These are phyloP conservation scores for Rallus limicola DNA, from an alignment of 2,113 vertebrate species.

Conservation along the genomic window DNA sequence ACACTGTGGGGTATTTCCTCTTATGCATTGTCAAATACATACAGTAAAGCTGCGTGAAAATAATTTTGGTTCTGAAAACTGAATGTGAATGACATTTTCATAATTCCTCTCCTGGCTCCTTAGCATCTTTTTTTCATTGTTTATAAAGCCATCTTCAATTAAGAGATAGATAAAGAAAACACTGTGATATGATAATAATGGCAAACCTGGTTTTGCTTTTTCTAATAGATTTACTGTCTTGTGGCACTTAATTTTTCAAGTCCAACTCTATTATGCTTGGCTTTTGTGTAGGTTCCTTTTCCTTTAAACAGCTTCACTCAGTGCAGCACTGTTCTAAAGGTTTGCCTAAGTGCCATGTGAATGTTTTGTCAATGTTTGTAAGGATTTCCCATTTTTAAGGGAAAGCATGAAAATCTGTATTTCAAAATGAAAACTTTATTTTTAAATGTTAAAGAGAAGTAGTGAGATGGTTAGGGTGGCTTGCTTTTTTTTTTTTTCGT, in stretches of 20 bases:
- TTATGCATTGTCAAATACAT: background rate
- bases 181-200: rapidly evolving
- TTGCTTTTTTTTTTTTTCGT: background rate
- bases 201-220: background rate
- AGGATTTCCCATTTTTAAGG: background rate
- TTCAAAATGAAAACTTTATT: background rate
- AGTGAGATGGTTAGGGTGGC: background rate
- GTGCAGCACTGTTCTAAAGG: background rate
- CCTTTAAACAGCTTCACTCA: background rate
- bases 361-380: background rate
- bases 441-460: background rate
- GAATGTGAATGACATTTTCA: background rate
- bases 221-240: background rate
- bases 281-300: background rate
- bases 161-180: background rate
- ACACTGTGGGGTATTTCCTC: background rate
- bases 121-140: background rate
- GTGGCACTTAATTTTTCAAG: background rate
- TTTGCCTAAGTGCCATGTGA: background rate
- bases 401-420: background rate
- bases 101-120: background rate
- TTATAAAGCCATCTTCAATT: background rate
- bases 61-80: background rate
- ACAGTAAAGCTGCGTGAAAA: background rate
- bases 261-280: background rate